phyloP scores from a whole-genome alignment of 2,797 vertebrate genomes.

The Sebastes reedi region DNA sequence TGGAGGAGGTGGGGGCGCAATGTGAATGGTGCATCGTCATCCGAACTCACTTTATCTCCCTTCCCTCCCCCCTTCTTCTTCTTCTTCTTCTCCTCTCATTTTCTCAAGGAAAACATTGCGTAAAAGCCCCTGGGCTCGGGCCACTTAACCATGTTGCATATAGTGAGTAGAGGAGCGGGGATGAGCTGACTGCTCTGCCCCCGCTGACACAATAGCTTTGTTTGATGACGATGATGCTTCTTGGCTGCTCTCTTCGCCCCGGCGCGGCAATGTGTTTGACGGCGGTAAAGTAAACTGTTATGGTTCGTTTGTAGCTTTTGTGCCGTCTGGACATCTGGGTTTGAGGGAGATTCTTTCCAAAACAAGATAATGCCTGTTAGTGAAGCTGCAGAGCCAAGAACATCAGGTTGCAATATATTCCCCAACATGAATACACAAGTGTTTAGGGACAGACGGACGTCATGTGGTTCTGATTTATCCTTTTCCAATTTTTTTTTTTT shows the following conservation, averaged over 20 bases:
- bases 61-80: neutral
- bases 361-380: constrained; percentile 33
- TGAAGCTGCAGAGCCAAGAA: constrained; percentile 18
- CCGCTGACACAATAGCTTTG: constrained; percentile 39
- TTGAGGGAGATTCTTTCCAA: constrained; percentile 36
- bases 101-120: constrained; percentile 38
- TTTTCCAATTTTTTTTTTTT: neutral
- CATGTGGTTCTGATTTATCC: constrained; percentile 27
- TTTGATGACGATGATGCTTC: constrained; percentile 36
- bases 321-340: constrained; percentile 51
- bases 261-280: constrained; percentile 12
- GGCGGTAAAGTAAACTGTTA: constrained; percentile 53
- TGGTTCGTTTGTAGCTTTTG: constrained; percentile 51
- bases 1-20: neutral
- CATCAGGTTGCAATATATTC: constrained; percentile 47
- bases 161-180: constrained; percentile 33
- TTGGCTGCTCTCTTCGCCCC: constrained; percentile 30
- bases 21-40: constrained; percentile 26
- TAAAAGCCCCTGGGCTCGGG: constrained; percentile 32
- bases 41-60: neutral
- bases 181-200: constrained; percentile 37
- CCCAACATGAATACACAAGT: constrained; percentile 17
- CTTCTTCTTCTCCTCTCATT: constrained; percentile 2
- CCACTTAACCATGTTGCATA: constrained; percentile 34
- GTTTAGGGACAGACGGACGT: constrained; percentile 1